Evolutionary conservation across 2,888 invertebrate species (phyloP).

Genomic region (Tetropium fuscum): DNA sequence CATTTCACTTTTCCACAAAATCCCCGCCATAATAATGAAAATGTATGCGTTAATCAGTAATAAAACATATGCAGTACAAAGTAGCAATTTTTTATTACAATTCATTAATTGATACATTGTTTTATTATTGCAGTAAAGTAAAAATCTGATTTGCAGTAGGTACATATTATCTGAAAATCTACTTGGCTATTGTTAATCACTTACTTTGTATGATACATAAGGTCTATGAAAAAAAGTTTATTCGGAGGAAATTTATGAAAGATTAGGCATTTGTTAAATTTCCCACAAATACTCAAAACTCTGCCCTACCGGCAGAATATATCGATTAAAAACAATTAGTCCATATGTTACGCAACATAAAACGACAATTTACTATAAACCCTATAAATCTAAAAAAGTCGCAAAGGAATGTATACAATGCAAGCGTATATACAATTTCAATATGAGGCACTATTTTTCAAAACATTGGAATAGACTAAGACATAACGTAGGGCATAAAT

Average conservation of each 20-base stretch:
- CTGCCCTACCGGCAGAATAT: constrained; percentile 13
- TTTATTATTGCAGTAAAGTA: constrained; percentile 28
- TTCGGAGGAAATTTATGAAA: constrained; percentile 2
- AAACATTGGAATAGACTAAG: no score
- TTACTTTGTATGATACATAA: constrained; percentile 12
- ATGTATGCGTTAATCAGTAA: no score
- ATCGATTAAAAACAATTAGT: not conserved
- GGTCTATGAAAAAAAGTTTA: constrained; percentile 2
- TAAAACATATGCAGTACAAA: constrained; percentile 13
- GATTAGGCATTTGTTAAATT: constrained; percentile 12
- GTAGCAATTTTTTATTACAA: constrained; percentile 30
- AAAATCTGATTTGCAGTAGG: constrained; percentile 23
- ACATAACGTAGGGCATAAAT: no score
- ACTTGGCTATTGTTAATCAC: constrained; percentile 17
- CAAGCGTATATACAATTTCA: constrained; percentile 32
- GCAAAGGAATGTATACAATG: constrained; percentile 33
- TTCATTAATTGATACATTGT: constrained; percentile 21
- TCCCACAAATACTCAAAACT: constrained; percentile 13
- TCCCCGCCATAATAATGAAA: no score
- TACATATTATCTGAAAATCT: constrained; percentile 19
- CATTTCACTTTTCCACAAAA: not conserved
- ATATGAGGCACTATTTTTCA: constrained; percentile 34
- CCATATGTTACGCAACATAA: not conserved
- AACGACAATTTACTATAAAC: constrained; percentile 1
- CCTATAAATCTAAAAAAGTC: constrained; percentile 11